Conservation (phyloP, 64 coral and sea anemone species). For the Astreopora myriophthalma region DNA sequence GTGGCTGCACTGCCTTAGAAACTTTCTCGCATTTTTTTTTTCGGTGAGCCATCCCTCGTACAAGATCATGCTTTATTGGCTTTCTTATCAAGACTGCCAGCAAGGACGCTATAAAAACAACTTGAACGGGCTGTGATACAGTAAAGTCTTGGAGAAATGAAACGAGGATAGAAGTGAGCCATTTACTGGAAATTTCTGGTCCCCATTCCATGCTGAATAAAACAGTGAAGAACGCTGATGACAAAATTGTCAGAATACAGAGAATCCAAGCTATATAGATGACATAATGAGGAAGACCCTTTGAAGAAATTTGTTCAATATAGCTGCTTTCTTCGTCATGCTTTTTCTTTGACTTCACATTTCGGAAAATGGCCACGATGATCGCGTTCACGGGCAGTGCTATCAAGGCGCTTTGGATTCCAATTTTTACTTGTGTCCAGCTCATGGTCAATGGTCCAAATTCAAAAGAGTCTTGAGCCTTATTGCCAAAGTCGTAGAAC, state of each 20-base stretch:
- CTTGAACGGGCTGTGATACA: slow-evolving; percentile 56
- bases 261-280: slow-evolving; percentile 78
- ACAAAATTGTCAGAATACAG: slow-evolving; percentile 47
- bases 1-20: neutral
- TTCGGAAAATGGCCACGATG: slow-evolving; percentile 76
- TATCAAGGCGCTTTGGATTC: slow-evolving; percentile 86
- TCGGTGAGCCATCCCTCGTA: neutral
- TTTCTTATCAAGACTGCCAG: slow-evolving; percentile 33
- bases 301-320: neutral
- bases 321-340: neutral
- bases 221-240: slow-evolving; percentile 57
- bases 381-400: slow-evolving; percentile 80
- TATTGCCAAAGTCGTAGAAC: slow-evolving; percentile 75
- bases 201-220: slow-evolving; percentile 84
- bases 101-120: slow-evolving; percentile 49
- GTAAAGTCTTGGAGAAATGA: slow-evolving; percentile 71
- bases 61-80: slow-evolving; percentile 30
- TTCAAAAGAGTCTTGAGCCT: slow-evolving; percentile 69
- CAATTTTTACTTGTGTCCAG: slow-evolving; percentile 86
- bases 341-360: slow-evolving; percentile 45
- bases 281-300: slow-evolving; percentile 47
- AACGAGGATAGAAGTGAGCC: slow-evolving; percentile 73
- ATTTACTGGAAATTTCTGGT: slow-evolving; percentile 65
- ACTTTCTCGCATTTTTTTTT: neutral
- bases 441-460: slow-evolving; percentile 81